Percentiles rank a stretch among this genome's conserved stretches.
phyloP scores from a whole-genome alignment of 2,113 vertebrate genomes.

The Mustelus asterias region DNA sequence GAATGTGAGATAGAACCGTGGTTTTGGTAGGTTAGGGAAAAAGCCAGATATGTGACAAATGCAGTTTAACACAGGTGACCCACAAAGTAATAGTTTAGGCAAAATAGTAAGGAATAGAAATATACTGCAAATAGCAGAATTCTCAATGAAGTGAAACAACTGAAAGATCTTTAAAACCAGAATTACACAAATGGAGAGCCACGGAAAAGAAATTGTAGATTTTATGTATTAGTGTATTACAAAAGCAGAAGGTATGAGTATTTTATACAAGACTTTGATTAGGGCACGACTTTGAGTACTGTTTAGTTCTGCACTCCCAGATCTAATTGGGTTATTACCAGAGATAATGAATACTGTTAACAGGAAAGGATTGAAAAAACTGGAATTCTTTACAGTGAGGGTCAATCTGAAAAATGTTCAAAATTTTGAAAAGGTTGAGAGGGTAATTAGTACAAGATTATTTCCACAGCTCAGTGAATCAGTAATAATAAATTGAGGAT shows the following conservation, averaged over 20 bases:
- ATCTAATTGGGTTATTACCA: not conserved
- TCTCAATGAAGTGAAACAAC: not conserved
- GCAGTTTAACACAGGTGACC: not conserved
- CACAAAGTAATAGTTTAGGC: not conserved
- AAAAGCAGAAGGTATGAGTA: not conserved
- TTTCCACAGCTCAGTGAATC: conserved; percentile 14
- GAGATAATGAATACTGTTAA: not conserved
- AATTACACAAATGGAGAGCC: not conserved
- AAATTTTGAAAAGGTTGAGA: not conserved
- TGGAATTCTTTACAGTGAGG: not conserved
- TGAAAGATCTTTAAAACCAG: not conserved
- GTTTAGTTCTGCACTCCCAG: not conserved
- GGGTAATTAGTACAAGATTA: not conserved
- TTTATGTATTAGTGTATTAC: not conserved
- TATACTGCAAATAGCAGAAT: not conserved
- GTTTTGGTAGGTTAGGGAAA: not conserved
- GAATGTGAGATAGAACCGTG: not conserved
- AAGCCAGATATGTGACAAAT: not conserved
- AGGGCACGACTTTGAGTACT: not conserved
- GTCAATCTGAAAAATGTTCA: not conserved
- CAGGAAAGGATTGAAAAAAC: not conserved
- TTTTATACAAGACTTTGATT: not conserved
- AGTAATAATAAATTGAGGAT: not conserved
- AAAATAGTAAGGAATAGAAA: not conserved
- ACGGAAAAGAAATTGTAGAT: not conserved